These are phyloP conservation scores for Vidua macroura DNA, from an alignment of 2,113 vertebrate species.

Conservation along the genomic window DNA sequence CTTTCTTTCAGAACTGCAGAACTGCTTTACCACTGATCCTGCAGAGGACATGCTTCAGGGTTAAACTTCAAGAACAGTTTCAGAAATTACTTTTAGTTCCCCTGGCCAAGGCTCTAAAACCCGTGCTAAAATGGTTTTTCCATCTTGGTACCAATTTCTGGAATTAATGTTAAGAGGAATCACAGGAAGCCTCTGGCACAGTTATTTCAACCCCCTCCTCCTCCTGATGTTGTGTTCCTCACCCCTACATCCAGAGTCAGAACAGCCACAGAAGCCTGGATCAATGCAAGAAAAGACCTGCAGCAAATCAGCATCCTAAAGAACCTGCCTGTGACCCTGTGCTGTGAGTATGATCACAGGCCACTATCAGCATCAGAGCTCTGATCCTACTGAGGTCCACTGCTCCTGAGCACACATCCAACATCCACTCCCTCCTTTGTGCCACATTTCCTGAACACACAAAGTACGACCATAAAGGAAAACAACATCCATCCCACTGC, in stretches of 20 bases:
- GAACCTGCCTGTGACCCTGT: too few species aligned
- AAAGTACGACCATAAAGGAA: background rate
- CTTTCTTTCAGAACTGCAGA: background rate
- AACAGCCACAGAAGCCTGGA: background rate
- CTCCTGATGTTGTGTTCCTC: background rate
- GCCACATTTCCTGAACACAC: accelerated
- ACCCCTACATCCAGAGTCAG: background rate
- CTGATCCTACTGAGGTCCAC: background rate
- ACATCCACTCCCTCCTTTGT: background rate
- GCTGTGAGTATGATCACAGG: accelerated
- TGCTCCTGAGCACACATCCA: background rate
- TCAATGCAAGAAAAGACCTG: background rate
- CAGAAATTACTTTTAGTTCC: background rate
- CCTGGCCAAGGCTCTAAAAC: background rate
- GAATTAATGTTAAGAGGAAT: background rate
- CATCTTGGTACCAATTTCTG: background rate
- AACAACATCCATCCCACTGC: background rate
- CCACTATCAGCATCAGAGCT: background rate
- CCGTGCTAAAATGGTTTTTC: background rate
- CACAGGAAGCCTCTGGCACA: background rate
- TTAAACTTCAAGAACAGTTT: background rate
- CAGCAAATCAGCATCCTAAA: background rate
- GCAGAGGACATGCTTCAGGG: background rate
- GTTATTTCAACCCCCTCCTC: background rate
- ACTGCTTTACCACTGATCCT: background rate